A percentile compares a stretch with the other conserved stretches of the same genome.
These are phyloP conservation scores for Corythoichthys intestinalis DNA, from an alignment of 2,113 vertebrate species.

Conservation along the genomic window DNA sequence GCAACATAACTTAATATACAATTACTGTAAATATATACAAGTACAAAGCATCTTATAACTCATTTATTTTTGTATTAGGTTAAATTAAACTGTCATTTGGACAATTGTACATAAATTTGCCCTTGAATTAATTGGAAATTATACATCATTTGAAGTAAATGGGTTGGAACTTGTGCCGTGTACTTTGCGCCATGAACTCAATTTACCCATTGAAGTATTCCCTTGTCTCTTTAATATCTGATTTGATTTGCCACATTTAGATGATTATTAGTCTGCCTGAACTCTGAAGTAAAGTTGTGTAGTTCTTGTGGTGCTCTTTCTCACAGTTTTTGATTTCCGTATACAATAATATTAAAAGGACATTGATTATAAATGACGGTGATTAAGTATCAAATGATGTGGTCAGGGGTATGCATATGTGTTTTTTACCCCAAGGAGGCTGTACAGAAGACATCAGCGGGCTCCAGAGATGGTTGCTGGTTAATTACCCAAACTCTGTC, in stretches of 20 bases:
- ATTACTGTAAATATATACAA: not conserved
- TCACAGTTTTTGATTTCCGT: constrained; percentile 40
- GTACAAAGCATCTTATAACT: not conserved
- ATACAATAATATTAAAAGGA: constrained; percentile 15
- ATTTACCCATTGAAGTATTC: not conserved
- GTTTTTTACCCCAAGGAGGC: constrained; percentile 10
- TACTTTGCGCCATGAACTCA: not conserved
- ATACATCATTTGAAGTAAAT: not conserved
- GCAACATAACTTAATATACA: not conserved
- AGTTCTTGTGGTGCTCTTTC: constrained; percentile 15
- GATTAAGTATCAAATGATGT: constrained; percentile 16
- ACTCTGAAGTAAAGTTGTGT: constrained; percentile 16
- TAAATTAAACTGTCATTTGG: not conserved
- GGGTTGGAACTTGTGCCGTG: not conserved
- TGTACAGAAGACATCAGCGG: constrained; percentile 53
- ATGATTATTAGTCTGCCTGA: constrained; percentile 8
- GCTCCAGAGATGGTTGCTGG: constrained; percentile 58
- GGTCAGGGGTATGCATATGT: constrained; percentile 13
- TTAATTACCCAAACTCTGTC: constrained; percentile 69
- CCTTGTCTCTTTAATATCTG: not conserved
- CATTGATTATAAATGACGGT: constrained; percentile 4
- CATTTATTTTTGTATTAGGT: not conserved
- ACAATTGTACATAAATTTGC: not conserved
- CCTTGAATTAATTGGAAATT: not conserved
- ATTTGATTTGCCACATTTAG: not conserved